phyloP scores from a whole-genome alignment of 2,113 vertebrate genomes.

The Cettia cetti region DNA sequence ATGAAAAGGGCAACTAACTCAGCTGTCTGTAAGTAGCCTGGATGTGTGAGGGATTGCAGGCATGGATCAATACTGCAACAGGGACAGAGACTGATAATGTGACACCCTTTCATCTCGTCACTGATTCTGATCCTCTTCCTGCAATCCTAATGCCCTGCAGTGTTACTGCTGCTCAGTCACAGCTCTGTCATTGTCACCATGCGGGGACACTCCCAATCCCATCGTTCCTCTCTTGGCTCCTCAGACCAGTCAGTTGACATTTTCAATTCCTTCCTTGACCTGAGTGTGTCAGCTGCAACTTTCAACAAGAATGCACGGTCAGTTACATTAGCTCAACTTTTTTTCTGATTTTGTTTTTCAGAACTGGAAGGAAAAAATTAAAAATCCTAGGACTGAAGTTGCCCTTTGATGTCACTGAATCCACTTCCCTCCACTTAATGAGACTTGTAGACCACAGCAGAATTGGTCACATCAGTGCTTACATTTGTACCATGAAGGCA shows the following conservation, averaged over 20 bases:
- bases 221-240: neutral
- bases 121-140: neutral
- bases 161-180: neutral
- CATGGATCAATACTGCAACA: neutral
- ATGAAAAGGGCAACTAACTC: neutral
- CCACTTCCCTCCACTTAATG: neutral
- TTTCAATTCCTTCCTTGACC: neutral
- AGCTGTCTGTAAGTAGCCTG: neutral
- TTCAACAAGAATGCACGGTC: neutral
- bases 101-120: neutral
- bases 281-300: neutral
- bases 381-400: neutral
- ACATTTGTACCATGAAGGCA: neutral
- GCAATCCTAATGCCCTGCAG: neutral
- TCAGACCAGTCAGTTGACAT: neutral
- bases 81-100: neutral
- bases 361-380: neutral
- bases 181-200: neutral
- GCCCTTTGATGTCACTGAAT: neutral
- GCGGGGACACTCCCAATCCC: neutral
- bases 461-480: fast-evolving
- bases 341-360: neutral
- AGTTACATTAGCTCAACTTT: neutral
- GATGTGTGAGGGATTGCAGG: neutral
- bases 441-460: neutral